Base-by-base conservation (phyloP, 23 tunicate species). In the Diplosoma virens region DNA sequence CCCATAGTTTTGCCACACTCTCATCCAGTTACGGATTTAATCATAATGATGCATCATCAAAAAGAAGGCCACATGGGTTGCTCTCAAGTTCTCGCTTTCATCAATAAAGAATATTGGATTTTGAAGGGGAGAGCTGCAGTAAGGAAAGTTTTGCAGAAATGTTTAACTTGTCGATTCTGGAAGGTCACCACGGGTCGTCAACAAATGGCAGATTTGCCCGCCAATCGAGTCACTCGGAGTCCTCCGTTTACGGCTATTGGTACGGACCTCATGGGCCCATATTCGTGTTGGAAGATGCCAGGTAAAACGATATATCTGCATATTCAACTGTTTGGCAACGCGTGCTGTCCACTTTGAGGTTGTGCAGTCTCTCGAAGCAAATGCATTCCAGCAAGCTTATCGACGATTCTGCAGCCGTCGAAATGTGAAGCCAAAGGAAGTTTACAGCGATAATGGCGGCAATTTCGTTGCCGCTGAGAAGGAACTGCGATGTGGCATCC, bases 321-420 rank as follows among this genome's bases (percentile, higher is more conserved):
- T 29, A 27, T 61, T 61, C 35, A 61, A 26, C 4, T 55, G 63
- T 6, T 22, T 29, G 21, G 69, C 69, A 27, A 22, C 35, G 3
- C 28, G 69, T 27, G 69, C 69, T 61, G 69, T 29, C 69, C 69
- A 61, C n/a, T 61, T 61, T 3, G 35, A 61, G 4, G 35, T 61
- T 26, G 5, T 61, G 6, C 35, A 17, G 6, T 61, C 69, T 3
- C 30, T 61, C 11, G 69, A 61, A 27, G 69, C 30, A 4, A 24
- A 55, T 18, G 17, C 61, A 9, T 55, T 55, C 23, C n/a, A 9
- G 61, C 61, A 55, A 55, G 61, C 25, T 9, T 55, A 17, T n/a
- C 17, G 5, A 9, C 22, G 61, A 55, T 55, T 55, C 22, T n/a
- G 61, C 22, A 55, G 61, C 23, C 17, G 23, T 4, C n/a, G 23